A percentile compares a stretch with the other conserved stretches of the same genome.
These are phyloP conservation scores for Trinorchestia longiramus DNA, from an alignment of 1,140 invertebrate genomes.

Conservation along the genomic window DNA sequence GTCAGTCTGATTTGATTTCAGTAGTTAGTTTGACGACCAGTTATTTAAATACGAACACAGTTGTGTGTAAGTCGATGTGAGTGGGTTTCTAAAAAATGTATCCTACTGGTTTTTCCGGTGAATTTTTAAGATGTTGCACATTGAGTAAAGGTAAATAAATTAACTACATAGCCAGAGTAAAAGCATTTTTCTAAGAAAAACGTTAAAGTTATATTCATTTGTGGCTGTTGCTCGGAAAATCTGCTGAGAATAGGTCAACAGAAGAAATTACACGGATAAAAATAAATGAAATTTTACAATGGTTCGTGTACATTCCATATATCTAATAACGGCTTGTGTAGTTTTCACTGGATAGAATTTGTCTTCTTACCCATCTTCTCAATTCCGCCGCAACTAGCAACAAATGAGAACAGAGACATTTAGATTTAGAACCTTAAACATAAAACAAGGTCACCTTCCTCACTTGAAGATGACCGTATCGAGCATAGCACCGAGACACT, in stretches of 20 bases:
- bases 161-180: not conserved
- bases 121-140: not conserved
- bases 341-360: not conserved
- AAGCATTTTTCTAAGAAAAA: not conserved
- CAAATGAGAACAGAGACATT: not conserved
- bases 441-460: conserved; percentile 65
- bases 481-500: conserved; percentile 98
- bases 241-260: not conserved
- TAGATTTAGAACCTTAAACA: not conserved
- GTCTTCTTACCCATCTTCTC: not conserved
- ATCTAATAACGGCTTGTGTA: too few relatives aligned
- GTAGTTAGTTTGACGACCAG: not conserved
- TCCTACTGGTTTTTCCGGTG: not conserved
- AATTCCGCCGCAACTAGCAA: not conserved
- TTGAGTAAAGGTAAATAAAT: not conserved
- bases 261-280: not conserved
- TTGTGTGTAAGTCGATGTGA: too few relatives aligned
- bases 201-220: not conserved
- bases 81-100: too few relatives aligned
- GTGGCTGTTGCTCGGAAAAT: not conserved
- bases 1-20: not conserved
- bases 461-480: conserved; percentile 97
- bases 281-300: not conserved
- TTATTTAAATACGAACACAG: not conserved
- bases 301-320: too few relatives aligned